Conservation (phyloP, 2,797 vertebrate species). For the Coregonus ussuriensis region DNA sequence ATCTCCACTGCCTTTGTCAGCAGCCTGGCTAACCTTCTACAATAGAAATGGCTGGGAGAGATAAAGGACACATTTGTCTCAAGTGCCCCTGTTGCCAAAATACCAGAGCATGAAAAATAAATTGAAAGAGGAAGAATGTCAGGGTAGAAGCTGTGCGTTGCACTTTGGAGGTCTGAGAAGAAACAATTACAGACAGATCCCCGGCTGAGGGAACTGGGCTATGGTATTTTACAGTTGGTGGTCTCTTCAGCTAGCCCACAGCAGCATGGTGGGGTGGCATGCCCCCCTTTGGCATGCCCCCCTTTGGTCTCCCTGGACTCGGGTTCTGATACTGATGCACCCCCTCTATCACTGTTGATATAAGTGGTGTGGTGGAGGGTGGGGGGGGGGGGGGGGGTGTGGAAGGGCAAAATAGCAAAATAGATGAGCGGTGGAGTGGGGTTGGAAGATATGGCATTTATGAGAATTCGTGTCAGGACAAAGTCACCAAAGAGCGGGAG, state of each 20-base stretch:
- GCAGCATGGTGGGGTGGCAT: slow-evolving; percentile 28
- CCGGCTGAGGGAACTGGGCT: slow-evolving; percentile 59
- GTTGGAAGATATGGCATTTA: slow-evolving; percentile 16
- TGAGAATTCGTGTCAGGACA: slow-evolving; percentile 61
- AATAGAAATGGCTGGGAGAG: background rate
- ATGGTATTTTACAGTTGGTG: slow-evolving; percentile 49
- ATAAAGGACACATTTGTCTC: slow-evolving; percentile 39
- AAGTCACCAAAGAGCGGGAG: slow-evolving; percentile 45
- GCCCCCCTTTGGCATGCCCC: slow-evolving; percentile 48
- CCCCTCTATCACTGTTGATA: slow-evolving; percentile 32
- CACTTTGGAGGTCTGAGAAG: slow-evolving; percentile 72
- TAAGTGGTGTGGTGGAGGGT: slow-evolving; percentile 40
- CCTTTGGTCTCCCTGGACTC: slow-evolving; percentile 65
- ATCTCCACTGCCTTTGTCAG: slow-evolving; percentile 45
- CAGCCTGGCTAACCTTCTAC: background rate
- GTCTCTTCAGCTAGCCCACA: slow-evolving; percentile 59
- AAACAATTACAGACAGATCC: slow-evolving; percentile 68
- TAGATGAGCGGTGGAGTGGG: too few species aligned
- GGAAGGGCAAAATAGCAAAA: slow-evolving; percentile 28
- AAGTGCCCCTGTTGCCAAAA: slow-evolving; percentile 67
- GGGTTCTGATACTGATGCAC: slow-evolving; percentile 32
- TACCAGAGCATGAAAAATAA: slow-evolving; percentile 74
- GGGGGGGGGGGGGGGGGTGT: background rate
- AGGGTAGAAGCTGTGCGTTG: slow-evolving; percentile 68
- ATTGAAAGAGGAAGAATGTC: slow-evolving; percentile 70